Percentiles rank a stretch among this genome's conserved stretches.
phyloP scores from a whole-genome alignment of 2,113 vertebrate species.

The Phrynosoma platyrhinos region DNA sequence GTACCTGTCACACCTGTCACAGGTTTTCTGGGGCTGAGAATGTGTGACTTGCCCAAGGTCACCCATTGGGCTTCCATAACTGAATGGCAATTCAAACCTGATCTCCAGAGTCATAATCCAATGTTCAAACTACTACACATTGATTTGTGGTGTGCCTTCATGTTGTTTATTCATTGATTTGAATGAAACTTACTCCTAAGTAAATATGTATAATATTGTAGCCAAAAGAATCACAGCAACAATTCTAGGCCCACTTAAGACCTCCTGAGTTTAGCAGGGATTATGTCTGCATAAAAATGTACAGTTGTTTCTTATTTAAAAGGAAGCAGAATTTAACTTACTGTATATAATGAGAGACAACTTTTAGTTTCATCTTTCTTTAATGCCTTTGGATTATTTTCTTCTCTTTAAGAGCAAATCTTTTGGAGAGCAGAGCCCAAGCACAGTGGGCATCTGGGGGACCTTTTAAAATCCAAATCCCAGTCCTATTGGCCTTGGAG shows the following conservation, averaged over 20 bases:
- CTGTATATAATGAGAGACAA: background rate
- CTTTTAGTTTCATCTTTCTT: background rate
- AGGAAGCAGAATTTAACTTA: background rate
- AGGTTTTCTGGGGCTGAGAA: too few relatives aligned
- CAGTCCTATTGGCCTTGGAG: slow-evolving; percentile 46
- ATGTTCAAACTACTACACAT: too few relatives aligned
- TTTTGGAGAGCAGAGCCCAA: slow-evolving; percentile 36
- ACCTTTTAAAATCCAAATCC: slow-evolving; percentile 57
- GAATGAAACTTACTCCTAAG: too few relatives aligned
- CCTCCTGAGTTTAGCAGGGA: background rate
- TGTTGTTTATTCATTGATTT: too few relatives aligned
- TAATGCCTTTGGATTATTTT: slow-evolving; percentile 33
- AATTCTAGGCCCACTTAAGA: background rate
- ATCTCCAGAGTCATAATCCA: too few relatives aligned
- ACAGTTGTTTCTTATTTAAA: background rate
- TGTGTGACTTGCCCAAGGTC: too few relatives aligned
- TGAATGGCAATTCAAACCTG: too few relatives aligned
- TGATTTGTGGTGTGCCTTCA: too few relatives aligned
- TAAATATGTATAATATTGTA: too few relatives aligned
- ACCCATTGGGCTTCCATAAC: too few relatives aligned
- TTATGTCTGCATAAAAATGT: background rate
- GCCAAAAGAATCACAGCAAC: background rate
- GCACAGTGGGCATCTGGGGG: background rate
- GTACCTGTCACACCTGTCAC: too few relatives aligned
- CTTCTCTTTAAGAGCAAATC: background rate